A percentile compares a stretch with the other conserved stretches of the same genome.
These are phyloP conservation scores for Rhysida immarginata DNA, from an alignment of 1,140 invertebrate genomes.

Conservation along the genomic window DNA sequence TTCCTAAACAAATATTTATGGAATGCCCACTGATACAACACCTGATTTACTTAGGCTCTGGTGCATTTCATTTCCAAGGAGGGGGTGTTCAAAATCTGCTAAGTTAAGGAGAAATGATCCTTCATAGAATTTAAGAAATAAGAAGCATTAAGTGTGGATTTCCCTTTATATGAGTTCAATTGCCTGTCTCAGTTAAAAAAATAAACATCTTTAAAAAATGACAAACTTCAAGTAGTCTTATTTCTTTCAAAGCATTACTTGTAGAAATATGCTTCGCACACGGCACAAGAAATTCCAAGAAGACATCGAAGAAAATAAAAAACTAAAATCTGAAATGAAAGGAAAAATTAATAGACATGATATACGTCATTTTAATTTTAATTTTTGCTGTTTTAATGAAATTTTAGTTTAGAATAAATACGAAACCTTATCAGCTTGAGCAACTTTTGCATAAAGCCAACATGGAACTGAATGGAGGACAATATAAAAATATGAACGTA, in stretches of 20 bases:
- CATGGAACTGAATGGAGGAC: slow-evolving; percentile 74
- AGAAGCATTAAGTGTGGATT: too few relatives aligned
- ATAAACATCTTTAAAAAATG: too few relatives aligned
- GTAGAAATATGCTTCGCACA: slow-evolving; percentile 85
- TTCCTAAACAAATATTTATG: too few relatives aligned
- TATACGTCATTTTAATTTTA: background rate
- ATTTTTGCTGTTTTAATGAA: too few relatives aligned
- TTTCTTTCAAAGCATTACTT: slow-evolving; percentile 42
- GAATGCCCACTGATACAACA: too few relatives aligned
- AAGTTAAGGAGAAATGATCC: too few relatives aligned
- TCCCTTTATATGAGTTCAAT: too few relatives aligned
- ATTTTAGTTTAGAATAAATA: slow-evolving; percentile 10
- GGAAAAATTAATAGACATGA: slow-evolving; percentile 4
- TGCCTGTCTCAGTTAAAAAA: too few relatives aligned
- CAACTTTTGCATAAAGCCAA: slow-evolving; percentile 52
- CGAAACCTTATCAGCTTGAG: slow-evolving; percentile 48
- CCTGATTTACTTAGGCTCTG: too few relatives aligned
- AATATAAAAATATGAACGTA: slow-evolving; percentile 85
- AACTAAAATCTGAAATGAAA: slow-evolving; percentile 48
- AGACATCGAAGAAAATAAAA: slow-evolving; percentile 80
- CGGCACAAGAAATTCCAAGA: slow-evolving; percentile 59
- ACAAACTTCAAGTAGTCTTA: slow-evolving; percentile 6
- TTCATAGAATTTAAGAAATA: too few relatives aligned
- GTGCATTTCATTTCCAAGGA: too few relatives aligned
- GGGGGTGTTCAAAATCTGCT: too few relatives aligned